These are phyloP conservation scores for Oryzias celebensis DNA, from an alignment of 2,113 vertebrate genomes.

Conservation along the genomic window DNA sequence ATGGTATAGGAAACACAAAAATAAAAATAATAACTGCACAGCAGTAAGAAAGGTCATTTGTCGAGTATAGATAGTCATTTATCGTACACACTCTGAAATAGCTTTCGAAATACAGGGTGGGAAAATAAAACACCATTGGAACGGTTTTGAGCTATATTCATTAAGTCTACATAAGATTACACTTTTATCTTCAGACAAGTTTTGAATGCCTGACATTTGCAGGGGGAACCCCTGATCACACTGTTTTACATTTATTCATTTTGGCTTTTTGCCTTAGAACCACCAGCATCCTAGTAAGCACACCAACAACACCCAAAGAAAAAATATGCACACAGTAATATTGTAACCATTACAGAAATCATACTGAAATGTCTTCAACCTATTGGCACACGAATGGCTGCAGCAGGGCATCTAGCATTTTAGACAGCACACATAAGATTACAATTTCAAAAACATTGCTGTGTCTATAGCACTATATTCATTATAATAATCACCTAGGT, in stretches of 20 bases:
- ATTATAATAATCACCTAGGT: constrained; percentile 66
- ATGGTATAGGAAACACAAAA: constrained; percentile 77
- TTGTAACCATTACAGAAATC: constrained; percentile 63
- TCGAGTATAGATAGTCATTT: constrained; percentile 79
- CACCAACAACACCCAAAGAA: constrained; percentile 77
- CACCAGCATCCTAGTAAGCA: constrained; percentile 76
- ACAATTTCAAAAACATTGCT: constrained; percentile 77
- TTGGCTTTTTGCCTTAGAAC: constrained; percentile 57
- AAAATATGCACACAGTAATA: constrained; percentile 71
- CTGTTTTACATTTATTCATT: constrained; percentile 63
- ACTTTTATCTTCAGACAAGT: constrained; percentile 64
- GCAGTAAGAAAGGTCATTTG: constrained; percentile 81
- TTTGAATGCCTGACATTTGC: constrained; percentile 63
- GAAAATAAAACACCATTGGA: constrained; percentile 65
- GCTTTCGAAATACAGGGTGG: constrained; percentile 70
- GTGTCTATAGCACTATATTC: constrained; percentile 73
- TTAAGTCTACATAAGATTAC: constrained; percentile 69
- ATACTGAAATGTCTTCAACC: constrained; percentile 70
- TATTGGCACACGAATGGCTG: constrained; percentile 75
- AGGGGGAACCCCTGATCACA: constrained; percentile 62
- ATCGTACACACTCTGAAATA: constrained; percentile 78
- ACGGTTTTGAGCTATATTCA: constrained; percentile 75
- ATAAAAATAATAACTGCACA: constrained; percentile 83
- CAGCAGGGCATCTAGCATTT: constrained; percentile 67
- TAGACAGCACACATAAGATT: constrained; percentile 71